Conservation (phyloP, 2,113 vertebrate genomes). For the Erythrocercus mccallii region DNA sequence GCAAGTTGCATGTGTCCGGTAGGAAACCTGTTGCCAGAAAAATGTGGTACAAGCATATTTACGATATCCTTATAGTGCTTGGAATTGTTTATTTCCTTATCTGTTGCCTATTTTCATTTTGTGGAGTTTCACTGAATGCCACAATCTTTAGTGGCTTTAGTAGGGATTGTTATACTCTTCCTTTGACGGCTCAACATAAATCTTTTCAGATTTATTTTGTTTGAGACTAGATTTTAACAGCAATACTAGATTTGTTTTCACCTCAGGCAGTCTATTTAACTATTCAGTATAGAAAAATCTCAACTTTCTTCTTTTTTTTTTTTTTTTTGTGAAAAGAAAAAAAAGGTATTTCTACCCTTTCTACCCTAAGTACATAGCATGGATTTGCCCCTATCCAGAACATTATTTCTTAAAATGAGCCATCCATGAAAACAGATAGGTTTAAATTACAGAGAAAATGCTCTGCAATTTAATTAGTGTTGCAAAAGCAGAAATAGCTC, state of each 20-base stretch:
- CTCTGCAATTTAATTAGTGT: background rate
- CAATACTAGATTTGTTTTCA: background rate
- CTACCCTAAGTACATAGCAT: background rate
- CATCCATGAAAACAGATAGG: background rate
- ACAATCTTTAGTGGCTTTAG: background rate
- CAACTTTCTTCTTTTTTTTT: too few relatives aligned
- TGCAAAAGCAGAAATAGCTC: conserved; percentile 39
- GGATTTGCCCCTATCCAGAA: background rate
- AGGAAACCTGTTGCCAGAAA: background rate
- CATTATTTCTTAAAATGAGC: conserved; percentile 5
- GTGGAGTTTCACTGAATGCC: background rate
- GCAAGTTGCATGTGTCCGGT: background rate
- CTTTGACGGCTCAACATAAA: background rate
- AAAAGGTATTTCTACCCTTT: background rate
- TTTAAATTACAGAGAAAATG: conserved; percentile 32
- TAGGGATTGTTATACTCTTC: background rate
- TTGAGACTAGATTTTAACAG: background rate
- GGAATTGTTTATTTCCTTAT: background rate
- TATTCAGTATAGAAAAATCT: background rate
- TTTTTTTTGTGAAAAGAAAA: background rate
- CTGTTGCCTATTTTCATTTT: background rate
- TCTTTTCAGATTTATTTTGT: background rate
- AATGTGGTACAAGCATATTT: background rate
- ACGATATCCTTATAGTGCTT: background rate
- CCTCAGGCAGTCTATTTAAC: background rate